phyloP scores from a whole-genome alignment of 2,113 vertebrate species.

The Herpetotheres cachinnans region DNA sequence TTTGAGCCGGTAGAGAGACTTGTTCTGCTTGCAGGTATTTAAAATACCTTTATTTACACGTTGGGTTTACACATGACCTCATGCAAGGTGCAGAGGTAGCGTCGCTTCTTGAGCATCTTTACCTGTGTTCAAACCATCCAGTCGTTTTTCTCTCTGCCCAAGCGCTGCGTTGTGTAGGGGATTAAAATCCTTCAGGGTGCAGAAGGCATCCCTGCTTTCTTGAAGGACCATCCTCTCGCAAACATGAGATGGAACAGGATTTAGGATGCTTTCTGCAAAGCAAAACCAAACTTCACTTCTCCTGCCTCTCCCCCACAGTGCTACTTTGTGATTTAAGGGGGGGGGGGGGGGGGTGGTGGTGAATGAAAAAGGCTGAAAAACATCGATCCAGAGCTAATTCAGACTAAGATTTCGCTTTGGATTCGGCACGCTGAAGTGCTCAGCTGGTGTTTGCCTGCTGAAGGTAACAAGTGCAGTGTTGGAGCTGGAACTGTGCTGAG shows the following conservation, averaged over 20 bases:
- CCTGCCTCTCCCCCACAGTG: neutral
- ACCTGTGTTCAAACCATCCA: rapidly evolving
- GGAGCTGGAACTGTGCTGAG: neutral
- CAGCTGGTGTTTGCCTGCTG: too few relatives aligned
- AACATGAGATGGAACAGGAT: rapidly evolving
- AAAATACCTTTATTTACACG: neutral
- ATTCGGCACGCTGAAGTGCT: neutral
- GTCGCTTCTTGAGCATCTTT: neutral
- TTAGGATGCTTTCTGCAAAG: neutral
- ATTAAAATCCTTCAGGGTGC: neutral
- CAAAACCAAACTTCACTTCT: neutral
- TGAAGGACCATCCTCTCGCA: rapidly evolving
- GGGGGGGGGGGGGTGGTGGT: too few relatives aligned
- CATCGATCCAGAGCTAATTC: neutral
- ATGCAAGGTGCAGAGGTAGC: neutral
- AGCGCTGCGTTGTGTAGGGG: neutral
- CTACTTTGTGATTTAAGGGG: neutral
- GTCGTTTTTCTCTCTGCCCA: too few relatives aligned
- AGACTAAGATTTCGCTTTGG: too few relatives aligned
- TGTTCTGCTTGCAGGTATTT: neutral
- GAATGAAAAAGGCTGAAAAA: neutral
- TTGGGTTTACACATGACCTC: rapidly evolving
- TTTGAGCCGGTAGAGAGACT: neutral
- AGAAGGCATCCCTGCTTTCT: neutral
- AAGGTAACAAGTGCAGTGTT: neutral